Base-by-base conservation (phyloP, 1,140 invertebrate genomes). In the Drosophila bocki region DNA sequence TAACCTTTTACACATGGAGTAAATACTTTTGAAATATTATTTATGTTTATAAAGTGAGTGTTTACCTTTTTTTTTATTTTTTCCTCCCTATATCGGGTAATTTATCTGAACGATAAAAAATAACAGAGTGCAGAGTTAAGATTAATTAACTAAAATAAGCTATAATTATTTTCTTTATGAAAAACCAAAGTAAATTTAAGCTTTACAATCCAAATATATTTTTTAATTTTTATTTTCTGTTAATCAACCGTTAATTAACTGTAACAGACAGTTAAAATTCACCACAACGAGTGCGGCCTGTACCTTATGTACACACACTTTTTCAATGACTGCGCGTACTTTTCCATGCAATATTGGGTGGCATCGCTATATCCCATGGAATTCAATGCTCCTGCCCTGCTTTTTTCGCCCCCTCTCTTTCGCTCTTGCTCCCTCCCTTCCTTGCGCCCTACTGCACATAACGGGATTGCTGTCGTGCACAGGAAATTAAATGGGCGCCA, bases 401-500 rank as follows among this genome's bases (percentile, higher is more conserved):
- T 29, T 29, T 17, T 35, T 32, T 22, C 22, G 22, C 29, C 15
- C 32, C 11, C 11, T 9, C 17, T 12, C 1, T n/a, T 5, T 57
- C 5, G 15, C 12, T 17, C 15, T 11, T 22, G 35, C 44, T 6
- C 4, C 2, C 7, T 0, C 35, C 47, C 41, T 45, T 35, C 47
- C 45, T 41, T 42, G 32, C 37, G 26, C 47, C 47, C 41, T 13
- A 39, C n/a, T 47, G 60, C 29, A 51, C 41, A 47, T 39, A 65
- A 65, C 51, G 42, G 29, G 32, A 47, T 45, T 44, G 37, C 60
- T 83, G 80, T 72, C 80, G 77, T 76, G 80, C 56, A 68, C 84
- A 80, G 84, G 84, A 87, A 87, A 87, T 87, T 87, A 83, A 87
- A 87, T 84, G 74, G 78, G 78, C 74, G 51, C 80, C 78, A 78